Percentiles rank a stretch among this genome's conserved stretches.
phyloP scores from a whole-genome alignment of 2,113 vertebrate species.

The Cephalopholis sonnerati region DNA sequence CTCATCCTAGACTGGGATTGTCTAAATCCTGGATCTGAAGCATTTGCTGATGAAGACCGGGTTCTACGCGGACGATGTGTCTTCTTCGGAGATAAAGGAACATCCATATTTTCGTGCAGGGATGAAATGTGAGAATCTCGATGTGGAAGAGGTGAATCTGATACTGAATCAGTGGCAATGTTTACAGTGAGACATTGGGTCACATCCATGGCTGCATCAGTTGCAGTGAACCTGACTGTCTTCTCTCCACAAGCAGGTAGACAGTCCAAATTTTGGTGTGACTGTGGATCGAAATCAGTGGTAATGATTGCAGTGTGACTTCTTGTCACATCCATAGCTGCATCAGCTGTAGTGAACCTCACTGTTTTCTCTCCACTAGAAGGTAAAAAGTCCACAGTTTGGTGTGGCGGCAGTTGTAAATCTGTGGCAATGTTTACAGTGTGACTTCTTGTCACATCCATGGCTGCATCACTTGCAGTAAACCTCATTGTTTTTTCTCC shows the following conservation, averaged over 20 bases:
- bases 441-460: conserved; percentile 7
- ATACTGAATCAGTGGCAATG: neutral
- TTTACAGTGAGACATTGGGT: conserved; percentile 8
- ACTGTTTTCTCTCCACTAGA: conserved; percentile 9
- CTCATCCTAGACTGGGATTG: conserved; percentile 45
- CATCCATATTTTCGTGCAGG: neutral
- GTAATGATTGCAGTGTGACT: conserved; percentile 45
- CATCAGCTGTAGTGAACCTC: conserved; percentile 21
- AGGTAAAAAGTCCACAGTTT: neutral
- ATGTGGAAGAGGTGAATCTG: conserved; percentile 10
- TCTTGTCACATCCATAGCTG: conserved; percentile 38
- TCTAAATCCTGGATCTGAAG: conserved; percentile 54
- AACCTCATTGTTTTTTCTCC: conserved; percentile 21
- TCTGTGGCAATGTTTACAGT: neutral
- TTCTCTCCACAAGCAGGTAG: conserved; percentile 15
- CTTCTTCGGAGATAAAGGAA: conserved; percentile 16
- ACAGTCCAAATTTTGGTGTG: neutral
- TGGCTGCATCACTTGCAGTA: neutral
- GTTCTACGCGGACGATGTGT: neutral
- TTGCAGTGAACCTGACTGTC: conserved; percentile 22
- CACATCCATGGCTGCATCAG: conserved; percentile 30
- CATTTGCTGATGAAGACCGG: conserved; percentile 63
- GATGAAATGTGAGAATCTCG: neutral
- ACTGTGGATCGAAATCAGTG: neutral
- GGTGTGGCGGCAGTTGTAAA: neutral